These are phyloP conservation scores for Griposia aprilina DNA, from an alignment of 2,888 invertebrate genomes.

Conservation along the genomic window DNA sequence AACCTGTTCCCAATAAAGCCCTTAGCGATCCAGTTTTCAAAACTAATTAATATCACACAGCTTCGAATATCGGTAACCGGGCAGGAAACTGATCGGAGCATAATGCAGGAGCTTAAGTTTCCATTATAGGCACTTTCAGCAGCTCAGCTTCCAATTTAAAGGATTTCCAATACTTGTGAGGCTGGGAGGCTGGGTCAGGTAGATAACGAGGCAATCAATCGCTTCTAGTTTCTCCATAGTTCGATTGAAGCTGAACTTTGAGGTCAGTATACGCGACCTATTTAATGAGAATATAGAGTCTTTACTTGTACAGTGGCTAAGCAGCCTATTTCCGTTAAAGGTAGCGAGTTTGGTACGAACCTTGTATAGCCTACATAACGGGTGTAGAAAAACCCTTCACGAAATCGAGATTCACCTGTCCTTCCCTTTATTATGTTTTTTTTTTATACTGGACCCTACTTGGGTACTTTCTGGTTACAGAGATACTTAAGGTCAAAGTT, in stretches of 20 bases:
- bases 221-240: slow-evolving; percentile 37
- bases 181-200: slow-evolving; percentile 42
- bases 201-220: slow-evolving; percentile 56
- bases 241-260: slow-evolving; percentile 44
- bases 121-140: slow-evolving; percentile 56
- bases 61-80: slow-evolving; percentile 37
- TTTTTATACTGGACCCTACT: background rate
- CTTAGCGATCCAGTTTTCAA: slow-evolving; percentile 30
- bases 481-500: background rate
- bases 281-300: slow-evolving; percentile 10
- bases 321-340: background rate
- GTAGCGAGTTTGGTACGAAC: background rate
- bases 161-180: slow-evolving; percentile 48
- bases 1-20: slow-evolving; percentile 23
- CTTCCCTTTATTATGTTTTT: background rate
- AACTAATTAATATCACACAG: slow-evolving; percentile 56
- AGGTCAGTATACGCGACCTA: slow-evolving; percentile 41
- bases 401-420: background rate
- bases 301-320: slow-evolving; percentile 3
- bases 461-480: background rate
- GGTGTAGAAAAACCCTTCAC: background rate
- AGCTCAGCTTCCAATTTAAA: slow-evolving; percentile 58
- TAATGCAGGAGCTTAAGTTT: slow-evolving; percentile 59
- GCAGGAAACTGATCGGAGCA: slow-evolving; percentile 39
- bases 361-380: background rate